Conservation (phyloP, 1,140 invertebrate genomes). For the Caerostris darwini region DNA sequence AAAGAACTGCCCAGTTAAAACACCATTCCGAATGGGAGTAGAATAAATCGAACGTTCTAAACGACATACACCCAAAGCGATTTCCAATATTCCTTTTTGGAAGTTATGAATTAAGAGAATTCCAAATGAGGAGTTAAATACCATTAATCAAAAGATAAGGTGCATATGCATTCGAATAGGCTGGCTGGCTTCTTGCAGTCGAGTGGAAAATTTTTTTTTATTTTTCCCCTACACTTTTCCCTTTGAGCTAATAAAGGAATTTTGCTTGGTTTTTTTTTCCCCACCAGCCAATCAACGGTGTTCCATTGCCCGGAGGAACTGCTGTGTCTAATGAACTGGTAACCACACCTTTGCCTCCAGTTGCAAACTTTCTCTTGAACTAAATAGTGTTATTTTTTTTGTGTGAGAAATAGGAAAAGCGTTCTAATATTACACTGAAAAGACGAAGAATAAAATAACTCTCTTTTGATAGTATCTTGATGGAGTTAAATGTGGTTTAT, state of each 20-base stretch:
- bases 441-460: not conserved
- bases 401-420: not conserved
- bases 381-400: slow-evolving; percentile 24
- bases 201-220: not conserved
- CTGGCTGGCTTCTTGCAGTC: not conserved
- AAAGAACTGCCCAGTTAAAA: not conserved
- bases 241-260: slow-evolving; percentile 17
- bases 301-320: slow-evolving; percentile 18
- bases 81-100: slow-evolving; percentile 16
- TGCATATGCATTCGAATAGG: not conserved
- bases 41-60: slow-evolving; percentile 3
- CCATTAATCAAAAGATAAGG: slow-evolving; percentile 52
- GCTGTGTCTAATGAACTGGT: slow-evolving; percentile 22
- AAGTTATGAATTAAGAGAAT: not conserved
- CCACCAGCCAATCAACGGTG: slow-evolving; percentile 7
- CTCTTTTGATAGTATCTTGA: not conserved
- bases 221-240: not conserved
- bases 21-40: not conserved
- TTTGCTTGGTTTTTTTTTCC: not conserved
- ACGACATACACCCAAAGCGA: not conserved
- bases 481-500: not conserved
- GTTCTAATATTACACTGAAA: not conserved
- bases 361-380: not conserved
- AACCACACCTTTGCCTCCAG: slow-evolving; percentile 25
- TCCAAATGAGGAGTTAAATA: slow-evolving; percentile 52